phyloP scores from a whole-genome alignment of 2,113 vertebrate species.

The Sigmodon hispidus region DNA sequence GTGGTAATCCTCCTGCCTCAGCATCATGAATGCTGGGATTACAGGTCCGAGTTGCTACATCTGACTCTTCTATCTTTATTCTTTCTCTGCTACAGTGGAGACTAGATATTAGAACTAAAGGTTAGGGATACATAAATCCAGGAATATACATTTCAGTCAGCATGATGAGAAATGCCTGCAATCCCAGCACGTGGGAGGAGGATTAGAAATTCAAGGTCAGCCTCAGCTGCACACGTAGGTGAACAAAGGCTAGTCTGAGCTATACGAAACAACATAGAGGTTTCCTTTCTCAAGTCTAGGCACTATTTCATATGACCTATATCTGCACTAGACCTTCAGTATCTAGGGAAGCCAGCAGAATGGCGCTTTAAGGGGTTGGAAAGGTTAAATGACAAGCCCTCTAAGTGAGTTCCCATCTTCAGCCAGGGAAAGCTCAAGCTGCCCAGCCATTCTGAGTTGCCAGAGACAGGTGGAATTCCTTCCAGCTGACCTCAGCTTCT shows the following conservation, averaged over 20 bases:
- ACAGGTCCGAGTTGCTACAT: background rate
- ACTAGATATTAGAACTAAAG: background rate
- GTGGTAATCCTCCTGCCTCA: background rate
- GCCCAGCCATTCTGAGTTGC: background rate
- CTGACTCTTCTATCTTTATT: background rate
- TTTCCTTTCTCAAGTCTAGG: conserved; percentile 6
- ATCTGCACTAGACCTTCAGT: conserved; percentile 2
- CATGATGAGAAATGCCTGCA: background rate
- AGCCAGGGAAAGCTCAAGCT: background rate
- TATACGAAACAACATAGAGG: background rate
- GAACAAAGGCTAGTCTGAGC: background rate
- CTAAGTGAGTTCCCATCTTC: conserved; percentile 24
- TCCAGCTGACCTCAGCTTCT: conserved; percentile 67
- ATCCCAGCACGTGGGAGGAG: background rate
- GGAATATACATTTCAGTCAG: background rate
- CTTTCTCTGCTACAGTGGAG: background rate
- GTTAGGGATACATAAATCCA: background rate
- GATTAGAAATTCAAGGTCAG: background rate
- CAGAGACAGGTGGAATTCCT: conserved; percentile 73
- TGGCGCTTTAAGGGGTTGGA: background rate
- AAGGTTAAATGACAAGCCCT: conserved; percentile 50
- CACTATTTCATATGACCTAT: conserved; percentile 37
- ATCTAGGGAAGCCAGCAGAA: background rate
- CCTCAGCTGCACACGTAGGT: background rate
- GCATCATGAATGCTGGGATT: background rate